Evolutionary conservation across 2,113 vertebrate species (phyloP).

Genomic region (Microtus richardsoni): DNA sequence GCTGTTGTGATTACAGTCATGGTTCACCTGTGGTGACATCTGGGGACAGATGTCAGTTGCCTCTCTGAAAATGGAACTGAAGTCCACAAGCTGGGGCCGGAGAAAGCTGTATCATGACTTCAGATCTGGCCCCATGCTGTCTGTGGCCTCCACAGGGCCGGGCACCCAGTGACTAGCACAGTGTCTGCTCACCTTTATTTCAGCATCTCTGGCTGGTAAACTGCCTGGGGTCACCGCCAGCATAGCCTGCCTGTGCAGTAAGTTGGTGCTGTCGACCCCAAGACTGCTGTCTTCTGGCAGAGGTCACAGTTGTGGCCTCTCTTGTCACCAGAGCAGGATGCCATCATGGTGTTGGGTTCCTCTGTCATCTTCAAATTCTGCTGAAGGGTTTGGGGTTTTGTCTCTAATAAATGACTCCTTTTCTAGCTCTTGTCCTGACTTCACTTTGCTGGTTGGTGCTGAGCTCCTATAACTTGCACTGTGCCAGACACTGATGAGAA

Average conservation of each 20-base stretch:
- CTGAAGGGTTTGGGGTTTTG: not conserved
- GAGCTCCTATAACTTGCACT: not conserved
- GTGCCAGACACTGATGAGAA: not conserved
- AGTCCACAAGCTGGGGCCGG: not conserved
- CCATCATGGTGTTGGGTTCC: not conserved
- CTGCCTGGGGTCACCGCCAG: not conserved
- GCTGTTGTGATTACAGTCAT: slow-evolving; percentile 85
- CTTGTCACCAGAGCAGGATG: not conserved
- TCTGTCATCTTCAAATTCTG: slow-evolving; percentile 7
- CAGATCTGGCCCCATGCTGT: accelerated
- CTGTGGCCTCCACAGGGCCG: not conserved
- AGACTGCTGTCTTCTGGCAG: accelerated
- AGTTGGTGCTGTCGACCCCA: not conserved
- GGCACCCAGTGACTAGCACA: accelerated
- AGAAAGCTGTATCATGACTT: not conserved
- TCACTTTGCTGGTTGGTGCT: slow-evolving; percentile 7
- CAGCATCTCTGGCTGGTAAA: not conserved
- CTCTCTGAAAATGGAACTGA: not conserved
- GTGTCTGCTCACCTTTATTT: too few species aligned
- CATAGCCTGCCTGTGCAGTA: not conserved
- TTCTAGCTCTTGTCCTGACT: slow-evolving; percentile 54
- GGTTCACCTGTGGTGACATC: slow-evolving; percentile 81
- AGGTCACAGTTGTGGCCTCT: not conserved
- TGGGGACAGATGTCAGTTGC: slow-evolving; percentile 77
- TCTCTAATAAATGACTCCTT: slow-evolving; percentile 64